Conservation (phyloP, 30 jellyfish, hydroid and myxozoan species). For the Cassiopea andromeda region DNA sequence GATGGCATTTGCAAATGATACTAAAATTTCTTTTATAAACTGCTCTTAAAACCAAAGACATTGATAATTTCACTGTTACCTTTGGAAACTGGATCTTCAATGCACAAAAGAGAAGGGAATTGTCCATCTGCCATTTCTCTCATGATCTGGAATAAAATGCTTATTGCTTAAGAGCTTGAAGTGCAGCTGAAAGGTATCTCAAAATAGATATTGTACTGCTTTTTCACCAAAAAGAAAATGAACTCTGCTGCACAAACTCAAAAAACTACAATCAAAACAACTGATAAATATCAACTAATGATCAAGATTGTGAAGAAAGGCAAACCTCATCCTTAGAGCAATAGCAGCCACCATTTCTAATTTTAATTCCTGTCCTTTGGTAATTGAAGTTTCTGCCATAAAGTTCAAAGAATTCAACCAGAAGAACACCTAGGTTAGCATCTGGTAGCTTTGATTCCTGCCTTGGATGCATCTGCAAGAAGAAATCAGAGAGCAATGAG, state of each 20-base stretch:
- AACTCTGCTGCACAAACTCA: not conserved
- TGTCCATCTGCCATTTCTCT: slow-evolving; percentile 90
- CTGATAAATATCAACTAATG: no score
- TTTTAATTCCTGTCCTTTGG: slow-evolving; percentile 85
- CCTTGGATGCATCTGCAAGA: slow-evolving; percentile 81
- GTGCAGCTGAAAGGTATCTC: no score
- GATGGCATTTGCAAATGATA: no score
- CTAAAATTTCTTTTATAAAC: no score
- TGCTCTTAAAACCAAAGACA: no score
- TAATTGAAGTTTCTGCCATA: slow-evolving; percentile 93
- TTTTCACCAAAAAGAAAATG: not conserved
- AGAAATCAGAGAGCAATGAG: not conserved
- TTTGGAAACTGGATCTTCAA: slow-evolving; percentile 89
- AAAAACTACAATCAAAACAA: not conserved
- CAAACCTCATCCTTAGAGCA: slow-evolving; percentile 79
- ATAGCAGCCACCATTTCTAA: slow-evolving; percentile 91
- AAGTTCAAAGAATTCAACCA: slow-evolving; percentile 92
- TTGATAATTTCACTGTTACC: no score
- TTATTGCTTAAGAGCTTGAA: no score
- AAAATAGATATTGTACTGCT: no score
- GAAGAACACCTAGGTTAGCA: slow-evolving; percentile 92
- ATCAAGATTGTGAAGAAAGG: not conserved
- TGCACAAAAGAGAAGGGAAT: slow-evolving; percentile 81
- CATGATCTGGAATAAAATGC: slow-evolving; percentile 65
- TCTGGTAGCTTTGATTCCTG: slow-evolving; percentile 75